Base-by-base conservation (phyloP, 2,797 vertebrate genomes). In the Pachyuromys duprasi region DNA sequence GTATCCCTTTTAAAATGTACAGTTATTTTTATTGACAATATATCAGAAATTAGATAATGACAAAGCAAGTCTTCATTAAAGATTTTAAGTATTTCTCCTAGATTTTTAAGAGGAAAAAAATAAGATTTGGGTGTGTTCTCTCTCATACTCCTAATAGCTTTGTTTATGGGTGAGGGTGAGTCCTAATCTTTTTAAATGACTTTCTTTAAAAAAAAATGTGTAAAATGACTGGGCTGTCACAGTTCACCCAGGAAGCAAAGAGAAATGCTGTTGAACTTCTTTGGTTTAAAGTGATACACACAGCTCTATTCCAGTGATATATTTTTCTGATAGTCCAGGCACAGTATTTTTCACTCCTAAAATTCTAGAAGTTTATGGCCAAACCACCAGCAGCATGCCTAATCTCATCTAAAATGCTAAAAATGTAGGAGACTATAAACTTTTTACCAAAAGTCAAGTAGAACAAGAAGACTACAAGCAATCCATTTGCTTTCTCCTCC, bases 171-270 rank as follows among this genome's bases (percentile, higher is more conserved):
- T 3, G 9, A 9, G 20, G 45, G 33, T 3, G 2, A 3, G 76
- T 55, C 42, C 42, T 67, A 62, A 45, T 94, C 49, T 86, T 96
- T 88, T 75, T 62, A 76, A 93, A 95, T 90, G 87, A 94, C 65
- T 88, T 90, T 60, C 92, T 42, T 92, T 95, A 39, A 62, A 18
- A 83, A 94, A 90, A 96, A 80, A 95, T 90, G 95, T 89, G 92
- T 82, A 45, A 60, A 90, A 45, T 86, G n/a, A 89, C 15, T 94
- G 42, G 8, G 15, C 33, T 78, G 26, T 62, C 22, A 67, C 0
- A 89, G 89, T 62, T 83, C 20, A 95, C 79, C 62, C 65, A 93
- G 75, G 94, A 87, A 94, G 53, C 65, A 88, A 87, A 96, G 91
- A 72, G 45, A 60, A 94, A 95, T 67, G 45, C 55, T 94, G 93